Base-by-base conservation (phyloP, 1,140 invertebrate genomes). In the Drosophila ogumai region DNA sequence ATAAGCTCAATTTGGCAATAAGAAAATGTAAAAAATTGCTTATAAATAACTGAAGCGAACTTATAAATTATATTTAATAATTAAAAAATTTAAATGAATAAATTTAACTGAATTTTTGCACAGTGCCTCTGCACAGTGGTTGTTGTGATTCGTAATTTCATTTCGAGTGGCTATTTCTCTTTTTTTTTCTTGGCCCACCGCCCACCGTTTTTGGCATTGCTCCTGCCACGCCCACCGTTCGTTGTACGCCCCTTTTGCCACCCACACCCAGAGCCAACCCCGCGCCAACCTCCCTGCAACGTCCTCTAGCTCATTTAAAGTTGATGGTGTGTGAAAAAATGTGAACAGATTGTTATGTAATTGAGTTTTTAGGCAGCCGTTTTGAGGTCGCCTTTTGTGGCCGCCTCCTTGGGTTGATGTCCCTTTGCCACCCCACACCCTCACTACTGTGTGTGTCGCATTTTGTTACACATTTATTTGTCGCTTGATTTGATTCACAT, bases 321-420 rank as follows among this genome's bases (percentile, higher is more conserved):
- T 91, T 91, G 91, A 91, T 91, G 90, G 91, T 91, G 90, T 91
- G 86, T 91, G 82, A 91, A 91, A 90, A 91, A 91, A 91, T 91
- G 90, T 91, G 91, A 91, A 91, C 91, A 91, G 91, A 91, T 91
- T 91, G 90, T 91, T 91, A 90, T 91, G 91, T 91, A 91, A 91
- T 91, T 91, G 91, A 91, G 91, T 91, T 91, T 91, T 90, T 91
- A 90, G 82, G 81, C 87, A 81, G 81, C 78, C 85, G 86, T 90
- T 90, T 88, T 90, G 85, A 90, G 85, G 85, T 90, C 81, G 86
- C 64, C 85, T 90, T 88, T 90, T 90, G 81, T 72, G 85, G 81
- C 74, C 59, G 84, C 63, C 78, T 84, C 17, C 75, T 77, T 63
- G 82, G 75, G 47, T 10, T 31, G 32, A 54, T 76, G 69, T 77